These are phyloP conservation scores for Pogonomyrmex californicus DNA, from an alignment of 1,140 invertebrate species.

Conservation along the genomic window DNA sequence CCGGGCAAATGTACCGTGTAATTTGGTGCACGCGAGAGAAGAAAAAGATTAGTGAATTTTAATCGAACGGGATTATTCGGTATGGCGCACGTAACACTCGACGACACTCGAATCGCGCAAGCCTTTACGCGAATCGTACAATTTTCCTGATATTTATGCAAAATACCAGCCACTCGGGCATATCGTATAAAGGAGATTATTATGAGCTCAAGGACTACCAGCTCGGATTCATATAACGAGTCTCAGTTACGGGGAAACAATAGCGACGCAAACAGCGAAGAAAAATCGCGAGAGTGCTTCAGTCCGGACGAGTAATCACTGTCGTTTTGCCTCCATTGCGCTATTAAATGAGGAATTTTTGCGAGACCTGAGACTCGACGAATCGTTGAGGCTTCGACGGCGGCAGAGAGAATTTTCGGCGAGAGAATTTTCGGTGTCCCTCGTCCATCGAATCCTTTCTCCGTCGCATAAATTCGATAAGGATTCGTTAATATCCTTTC, in stretches of 20 bases:
- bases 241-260: constrained; percentile 37
- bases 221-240: constrained; percentile 26
- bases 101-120: background rate
- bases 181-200: constrained; percentile 37
- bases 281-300: constrained; percentile 44
- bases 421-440: background rate
- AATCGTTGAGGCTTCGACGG: background rate
- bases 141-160: constrained; percentile 27
- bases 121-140: background rate
- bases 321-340: constrained; percentile 49
- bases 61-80: constrained; percentile 26
- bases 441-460: background rate
- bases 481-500: constrained; percentile 55
- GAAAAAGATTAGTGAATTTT: constrained; percentile 12
- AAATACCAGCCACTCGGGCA: constrained; percentile 4
- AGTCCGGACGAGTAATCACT: constrained; percentile 46
- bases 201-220: constrained; percentile 29
- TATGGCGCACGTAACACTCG: constrained; percentile 7
- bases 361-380: background rate
- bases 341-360: constrained; percentile 49
- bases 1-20: background rate
- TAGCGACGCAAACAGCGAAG: constrained; percentile 30
- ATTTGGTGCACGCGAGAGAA: background rate
- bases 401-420: background rate
- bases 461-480: constrained; percentile 33